These are phyloP conservation scores for Nilaparvata lugens DNA, from an alignment of 1,140 invertebrate species.

Conservation along the genomic window DNA sequence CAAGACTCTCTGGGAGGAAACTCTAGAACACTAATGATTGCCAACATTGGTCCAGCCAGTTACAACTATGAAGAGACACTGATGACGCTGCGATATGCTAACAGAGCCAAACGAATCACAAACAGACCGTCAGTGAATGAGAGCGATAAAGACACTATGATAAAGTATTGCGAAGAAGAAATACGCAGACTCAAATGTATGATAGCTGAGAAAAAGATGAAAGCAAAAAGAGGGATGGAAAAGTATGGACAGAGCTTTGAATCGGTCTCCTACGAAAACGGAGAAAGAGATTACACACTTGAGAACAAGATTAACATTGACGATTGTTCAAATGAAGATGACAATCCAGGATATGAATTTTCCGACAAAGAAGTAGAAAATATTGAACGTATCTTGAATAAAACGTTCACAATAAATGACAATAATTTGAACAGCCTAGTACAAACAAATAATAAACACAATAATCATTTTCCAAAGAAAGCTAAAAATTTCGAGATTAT, in stretches of 20 bases:
- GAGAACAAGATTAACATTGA: background rate
- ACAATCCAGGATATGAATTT: slow-evolving; percentile 15
- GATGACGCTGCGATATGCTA: slow-evolving; percentile 85
- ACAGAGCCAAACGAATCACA: slow-evolving; percentile 90
- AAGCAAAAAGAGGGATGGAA: background rate
- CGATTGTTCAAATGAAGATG: background rate
- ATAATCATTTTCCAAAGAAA: slow-evolving; percentile 12
- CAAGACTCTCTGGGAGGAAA: slow-evolving; percentile 88
- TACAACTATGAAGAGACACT: slow-evolving; percentile 95
- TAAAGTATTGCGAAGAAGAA: slow-evolving; percentile 81
- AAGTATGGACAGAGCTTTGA: background rate
- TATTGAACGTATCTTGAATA: background rate
- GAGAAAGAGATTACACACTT: background rate
- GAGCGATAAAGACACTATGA: slow-evolving; percentile 85
- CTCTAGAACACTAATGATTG: slow-evolving; percentile 94
- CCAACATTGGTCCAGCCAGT: slow-evolving; percentile 89
- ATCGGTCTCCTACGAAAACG: slow-evolving; percentile 22
- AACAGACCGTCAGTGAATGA: slow-evolving; percentile 94
- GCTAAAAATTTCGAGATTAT: background rate
- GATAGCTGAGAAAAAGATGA: slow-evolving; percentile 21
- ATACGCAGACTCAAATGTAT: slow-evolving; percentile 51
- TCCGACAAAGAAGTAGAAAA: slow-evolving; percentile 15
- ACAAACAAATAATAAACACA: background rate
- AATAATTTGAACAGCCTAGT: background rate
- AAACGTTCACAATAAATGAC: background rate